These are phyloP conservation scores for Megalops cyprinoides DNA, from an alignment of 2,797 vertebrate genomes.

Conservation along the genomic window DNA sequence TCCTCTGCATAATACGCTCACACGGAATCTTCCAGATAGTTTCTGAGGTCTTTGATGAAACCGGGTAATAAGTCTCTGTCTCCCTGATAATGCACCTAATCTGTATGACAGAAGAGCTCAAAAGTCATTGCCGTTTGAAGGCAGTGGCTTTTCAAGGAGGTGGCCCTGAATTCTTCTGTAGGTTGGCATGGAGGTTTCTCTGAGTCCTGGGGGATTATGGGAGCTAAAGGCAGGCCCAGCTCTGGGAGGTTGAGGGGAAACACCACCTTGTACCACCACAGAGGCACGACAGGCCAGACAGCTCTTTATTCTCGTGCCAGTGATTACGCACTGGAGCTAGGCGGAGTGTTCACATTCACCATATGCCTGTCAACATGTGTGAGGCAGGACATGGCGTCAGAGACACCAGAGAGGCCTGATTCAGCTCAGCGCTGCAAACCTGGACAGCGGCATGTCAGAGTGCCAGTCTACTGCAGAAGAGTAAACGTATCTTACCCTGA, in stretches of 20 bases:
- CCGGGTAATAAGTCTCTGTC: background rate
- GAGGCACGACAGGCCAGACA: background rate
- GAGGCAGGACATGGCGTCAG: background rate
- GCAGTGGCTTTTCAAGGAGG: background rate
- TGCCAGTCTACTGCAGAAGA: background rate
- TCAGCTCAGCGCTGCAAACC: background rate
- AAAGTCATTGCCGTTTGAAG: background rate
- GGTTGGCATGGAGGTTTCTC: background rate
- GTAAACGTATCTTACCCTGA: conserved; percentile 4
- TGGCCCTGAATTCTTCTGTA: background rate
- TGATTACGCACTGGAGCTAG: background rate
- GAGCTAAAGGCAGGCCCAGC: background rate
- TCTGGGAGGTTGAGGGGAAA: background rate
- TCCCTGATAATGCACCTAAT: background rate
- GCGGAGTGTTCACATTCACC: background rate
- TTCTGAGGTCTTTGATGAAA: background rate
- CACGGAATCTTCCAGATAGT: background rate
- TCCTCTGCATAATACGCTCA: background rate
- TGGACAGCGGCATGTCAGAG: background rate
- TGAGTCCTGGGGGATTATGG: background rate
- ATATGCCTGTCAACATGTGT: background rate
- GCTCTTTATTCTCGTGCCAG: background rate
- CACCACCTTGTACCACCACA: background rate
- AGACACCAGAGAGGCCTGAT: background rate
- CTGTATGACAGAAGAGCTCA: background rate